Base-by-base conservation (phyloP, 2,888 invertebrate genomes). In the Netelia inedita region DNA sequence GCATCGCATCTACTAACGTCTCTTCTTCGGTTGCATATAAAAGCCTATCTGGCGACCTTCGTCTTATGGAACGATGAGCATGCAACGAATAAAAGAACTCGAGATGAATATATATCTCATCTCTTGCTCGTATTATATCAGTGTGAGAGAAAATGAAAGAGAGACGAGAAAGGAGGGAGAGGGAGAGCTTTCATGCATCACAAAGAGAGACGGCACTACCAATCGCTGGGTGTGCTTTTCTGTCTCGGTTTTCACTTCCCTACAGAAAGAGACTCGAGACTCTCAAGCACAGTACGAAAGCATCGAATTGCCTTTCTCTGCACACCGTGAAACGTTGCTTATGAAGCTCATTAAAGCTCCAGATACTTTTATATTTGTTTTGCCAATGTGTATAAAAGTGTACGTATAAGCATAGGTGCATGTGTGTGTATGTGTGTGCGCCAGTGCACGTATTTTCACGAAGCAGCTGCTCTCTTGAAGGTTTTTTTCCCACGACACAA, bases 321-420 rank as follows among this genome's bases (percentile, higher is more conserved):
- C 21, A 35, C 68, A 23, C 43, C 35, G 61, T 59, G 50, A 61
- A 73, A 68, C 66, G 68, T 74, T 80, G 68, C 73, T 80, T 59
- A 80, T 80, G 41, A 74, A 74, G 80, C 80, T 80, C 80, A 80
- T 73, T 80, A 80, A 80, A 71, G 79, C 79, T 63, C 71, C 59
- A 28, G 11, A 80, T 66, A 68, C 68, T 68, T 74, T 73, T 73
- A 55, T 68, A 66, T 65, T 16, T 28, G 2, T 0, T 79, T 72
- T 65, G 19, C 79, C 53, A 53, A 72, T 72, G 55, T 21, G 41
- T 43, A 53, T 61, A 41, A 14, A 50, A 35, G 21, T 66, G 57
- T 75, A 66, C n/a, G 2, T 72, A 21, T 43, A 63, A 41, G 41
- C 11, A 46, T 72, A n/a, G 2, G n/a, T 69, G 9, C 9, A 69